These are phyloP conservation scores for Myiagra hebetior DNA, from an alignment of 2,113 vertebrate genomes.

Conservation along the genomic window DNA sequence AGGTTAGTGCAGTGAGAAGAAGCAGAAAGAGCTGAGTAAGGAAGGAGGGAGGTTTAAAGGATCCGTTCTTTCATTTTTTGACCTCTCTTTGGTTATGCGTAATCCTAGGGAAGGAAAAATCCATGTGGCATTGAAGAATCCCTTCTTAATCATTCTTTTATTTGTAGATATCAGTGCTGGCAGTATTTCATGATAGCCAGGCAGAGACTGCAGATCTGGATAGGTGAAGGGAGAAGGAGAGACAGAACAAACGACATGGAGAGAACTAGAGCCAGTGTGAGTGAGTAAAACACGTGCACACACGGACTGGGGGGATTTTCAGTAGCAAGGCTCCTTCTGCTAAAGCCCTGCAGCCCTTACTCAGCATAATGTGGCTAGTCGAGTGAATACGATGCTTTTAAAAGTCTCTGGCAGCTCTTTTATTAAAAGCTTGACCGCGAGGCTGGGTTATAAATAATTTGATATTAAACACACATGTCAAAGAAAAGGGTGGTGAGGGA, in stretches of 20 bases:
- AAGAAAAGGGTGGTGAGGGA: neutral
- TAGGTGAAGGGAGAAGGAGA: neutral
- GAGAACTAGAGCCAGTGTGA: neutral
- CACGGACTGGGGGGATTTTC: neutral
- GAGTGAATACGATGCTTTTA: slow-evolving; percentile 20
- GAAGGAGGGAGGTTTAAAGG: neutral
- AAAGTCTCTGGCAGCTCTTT: slow-evolving; percentile 43
- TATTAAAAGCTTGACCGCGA: slow-evolving; percentile 53
- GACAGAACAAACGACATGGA: neutral
- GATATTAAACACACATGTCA: slow-evolving; percentile 62
- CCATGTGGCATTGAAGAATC: slow-evolving; percentile 27
- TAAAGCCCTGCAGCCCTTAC: slow-evolving; percentile 37
- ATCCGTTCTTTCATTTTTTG: slow-evolving; percentile 34
- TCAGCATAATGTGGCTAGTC: slow-evolving; percentile 47
- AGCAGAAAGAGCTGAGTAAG: neutral
- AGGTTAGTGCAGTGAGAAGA: neutral
- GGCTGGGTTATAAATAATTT: slow-evolving; percentile 63
- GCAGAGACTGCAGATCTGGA: neutral
- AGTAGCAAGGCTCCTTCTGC: neutral
- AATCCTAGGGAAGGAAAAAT: slow-evolving; percentile 40
- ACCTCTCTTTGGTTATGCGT: slow-evolving; percentile 21
- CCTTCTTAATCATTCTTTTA: slow-evolving; percentile 50
- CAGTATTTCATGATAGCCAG: neutral
- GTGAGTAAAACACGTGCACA: neutral
- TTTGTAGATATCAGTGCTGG: slow-evolving; percentile 17